phyloP scores from a whole-genome alignment of 2,113 vertebrate species.

The Corynorhinus townsendii region DNA sequence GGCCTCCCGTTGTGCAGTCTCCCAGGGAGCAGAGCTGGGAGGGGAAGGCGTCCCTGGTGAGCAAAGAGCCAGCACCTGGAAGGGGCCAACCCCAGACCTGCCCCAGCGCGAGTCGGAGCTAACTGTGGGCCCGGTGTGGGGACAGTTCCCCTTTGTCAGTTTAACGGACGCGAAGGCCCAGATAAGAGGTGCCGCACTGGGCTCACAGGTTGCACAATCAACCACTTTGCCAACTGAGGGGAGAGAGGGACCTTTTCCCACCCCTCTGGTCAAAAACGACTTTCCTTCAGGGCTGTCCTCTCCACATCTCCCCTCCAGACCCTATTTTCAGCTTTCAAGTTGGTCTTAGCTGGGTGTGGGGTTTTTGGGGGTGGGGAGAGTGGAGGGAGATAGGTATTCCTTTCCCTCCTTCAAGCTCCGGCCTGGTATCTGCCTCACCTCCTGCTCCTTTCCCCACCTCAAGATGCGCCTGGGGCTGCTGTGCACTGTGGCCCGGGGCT shows the following conservation, averaged over 20 bases:
- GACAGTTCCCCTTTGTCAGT: background rate
- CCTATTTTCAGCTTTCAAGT: constrained; percentile 50
- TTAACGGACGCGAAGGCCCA: constrained; percentile 53
- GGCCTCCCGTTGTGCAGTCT: background rate
- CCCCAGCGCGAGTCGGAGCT: background rate
- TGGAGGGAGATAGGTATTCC: background rate
- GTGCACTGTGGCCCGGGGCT: background rate
- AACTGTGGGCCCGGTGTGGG: background rate
- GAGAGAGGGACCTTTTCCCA: background rate
- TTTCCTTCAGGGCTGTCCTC: constrained; percentile 36
- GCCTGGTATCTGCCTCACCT: background rate
- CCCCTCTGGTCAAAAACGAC: constrained; percentile 32
- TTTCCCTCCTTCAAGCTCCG: background rate
- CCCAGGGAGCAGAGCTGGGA: accelerated
- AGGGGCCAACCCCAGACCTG: accelerated
- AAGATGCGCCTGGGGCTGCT: background rate
- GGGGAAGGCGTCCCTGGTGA: background rate
- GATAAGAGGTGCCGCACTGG: background rate
- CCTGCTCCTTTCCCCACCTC: background rate
- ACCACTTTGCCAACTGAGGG: constrained; percentile 24
- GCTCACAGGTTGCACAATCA: constrained; percentile 46
- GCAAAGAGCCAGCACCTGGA: background rate
- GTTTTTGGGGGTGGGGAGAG: background rate
- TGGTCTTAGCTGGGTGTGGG: background rate
- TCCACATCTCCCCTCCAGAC: background rate